Percentiles rank a stretch among this genome's conserved stretches.
Evolutionary conservation across 2,113 vertebrate genomes (phyloP).

Genomic region (Corythoichthys haematopterus): DNA sequence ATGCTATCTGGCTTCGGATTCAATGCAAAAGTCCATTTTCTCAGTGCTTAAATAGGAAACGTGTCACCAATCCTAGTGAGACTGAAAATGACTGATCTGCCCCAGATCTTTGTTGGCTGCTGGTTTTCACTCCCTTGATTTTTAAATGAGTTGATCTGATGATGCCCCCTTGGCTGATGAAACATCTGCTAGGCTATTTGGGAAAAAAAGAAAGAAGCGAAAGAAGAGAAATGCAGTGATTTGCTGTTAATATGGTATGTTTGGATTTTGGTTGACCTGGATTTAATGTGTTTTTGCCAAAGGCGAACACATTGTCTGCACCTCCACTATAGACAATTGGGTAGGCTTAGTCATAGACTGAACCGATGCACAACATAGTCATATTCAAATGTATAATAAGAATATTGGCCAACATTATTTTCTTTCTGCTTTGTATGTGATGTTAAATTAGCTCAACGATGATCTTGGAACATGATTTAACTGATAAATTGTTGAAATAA

Average conservation of each 20-base stretch:
- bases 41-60: conserved; percentile 22
- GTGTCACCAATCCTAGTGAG: conserved; percentile 36
- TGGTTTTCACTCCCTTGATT: conserved; percentile 14
- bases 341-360: not conserved
- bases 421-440: not conserved
- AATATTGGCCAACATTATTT: not conserved
- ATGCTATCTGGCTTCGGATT: conserved; percentile 31
- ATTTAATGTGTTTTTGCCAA: not conserved
- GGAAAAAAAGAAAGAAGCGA: conserved; percentile 3
- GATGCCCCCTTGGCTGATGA: conserved; percentile 21
- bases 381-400: not conserved
- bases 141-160: conserved; percentile 26
- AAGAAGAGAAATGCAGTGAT: not conserved
- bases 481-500: not conserved
- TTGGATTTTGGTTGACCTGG: conserved; percentile 3
- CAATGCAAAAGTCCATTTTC: conserved; percentile 19
- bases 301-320: not conserved
- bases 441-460: not conserved
- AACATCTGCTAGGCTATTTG: conserved; percentile 14
- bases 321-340: not conserved
- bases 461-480: no score
- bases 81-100: conserved; percentile 23
- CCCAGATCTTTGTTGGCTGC: conserved; percentile 11
- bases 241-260: conserved; percentile 15
- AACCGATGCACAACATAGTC: not conserved